Percentiles rank a stretch among this genome's conserved stretches.
Conservation (phyloP, 2,888 invertebrate genomes). For the Eurytoma californica region DNA sequence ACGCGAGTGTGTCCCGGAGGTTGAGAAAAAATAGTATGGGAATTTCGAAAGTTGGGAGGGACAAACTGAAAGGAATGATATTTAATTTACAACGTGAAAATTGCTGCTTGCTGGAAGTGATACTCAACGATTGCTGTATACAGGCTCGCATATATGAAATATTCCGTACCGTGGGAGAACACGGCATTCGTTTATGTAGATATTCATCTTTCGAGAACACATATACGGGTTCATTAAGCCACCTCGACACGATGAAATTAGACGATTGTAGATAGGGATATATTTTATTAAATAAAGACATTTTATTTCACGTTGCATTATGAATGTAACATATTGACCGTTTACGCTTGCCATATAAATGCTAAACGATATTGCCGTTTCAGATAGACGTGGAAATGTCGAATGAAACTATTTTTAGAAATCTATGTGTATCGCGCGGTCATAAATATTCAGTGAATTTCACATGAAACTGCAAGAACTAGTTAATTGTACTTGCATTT, state of each 20-base stretch:
- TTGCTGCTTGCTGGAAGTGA: neutral
- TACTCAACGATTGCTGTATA: no score
- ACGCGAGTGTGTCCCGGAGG: no score
- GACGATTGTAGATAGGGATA: neutral
- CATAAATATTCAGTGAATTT: slow-evolving; percentile 13
- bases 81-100: neutral
- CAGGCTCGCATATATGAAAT: neutral
- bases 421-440: slow-evolving; percentile 2
- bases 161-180: neutral
- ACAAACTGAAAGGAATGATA: neutral
- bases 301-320: neutral
- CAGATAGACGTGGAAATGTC: slow-evolving; percentile 6
- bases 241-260: neutral
- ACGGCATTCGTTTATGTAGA: neutral
- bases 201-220: slow-evolving; percentile 7
- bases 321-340: neutral
- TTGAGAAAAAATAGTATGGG: neutral
- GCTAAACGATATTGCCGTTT: neutral
- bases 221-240: slow-evolving; percentile 1
- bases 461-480: neutral
- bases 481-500: no score
- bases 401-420: slow-evolving; percentile 9
- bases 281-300: neutral
- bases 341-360: neutral
- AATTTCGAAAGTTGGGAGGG: neutral